Evolutionary conservation across 1,140 invertebrate genomes (phyloP).

Genomic region (Magallana ariakensis): DNA sequence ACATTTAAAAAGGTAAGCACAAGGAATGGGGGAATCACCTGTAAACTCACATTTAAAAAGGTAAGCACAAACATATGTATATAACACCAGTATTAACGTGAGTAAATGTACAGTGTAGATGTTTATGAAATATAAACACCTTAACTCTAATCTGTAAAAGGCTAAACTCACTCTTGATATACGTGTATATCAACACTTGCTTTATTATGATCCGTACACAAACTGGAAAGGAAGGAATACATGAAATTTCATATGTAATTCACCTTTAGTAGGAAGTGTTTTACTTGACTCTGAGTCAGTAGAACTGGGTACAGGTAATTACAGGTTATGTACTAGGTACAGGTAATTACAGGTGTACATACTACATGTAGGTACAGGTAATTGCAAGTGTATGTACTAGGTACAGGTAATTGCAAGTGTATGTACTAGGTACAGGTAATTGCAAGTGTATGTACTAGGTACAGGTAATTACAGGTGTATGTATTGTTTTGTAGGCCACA

Average conservation of each 20-base stretch:
- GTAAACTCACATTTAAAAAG: conserved; percentile 91
- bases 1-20: conserved; percentile 87
- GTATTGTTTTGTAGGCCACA: conserved; percentile 82
- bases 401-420: background rate
- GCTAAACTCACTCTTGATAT: no score
- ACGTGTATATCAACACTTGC: no score
- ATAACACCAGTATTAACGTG: background rate
- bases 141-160: no score
- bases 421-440: background rate
- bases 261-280: no score
- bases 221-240: no score
- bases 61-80: conserved; percentile 73
- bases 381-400: background rate
- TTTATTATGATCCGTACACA: no score
- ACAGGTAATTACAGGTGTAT: background rate
- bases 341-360: background rate
- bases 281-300: no score
- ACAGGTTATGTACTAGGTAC: background rate
- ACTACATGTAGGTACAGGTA: no score
- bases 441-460: background rate
- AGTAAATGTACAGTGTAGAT: background rate
- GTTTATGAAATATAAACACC: no score
- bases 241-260: no score
- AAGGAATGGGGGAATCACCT: conserved; percentile 83
- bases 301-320: no score